Evolutionary conservation across 1,140 invertebrate genomes (phyloP), one percentile per base, ranked within the genome.

Genomic region (Eriocheir sinensis): DNA sequence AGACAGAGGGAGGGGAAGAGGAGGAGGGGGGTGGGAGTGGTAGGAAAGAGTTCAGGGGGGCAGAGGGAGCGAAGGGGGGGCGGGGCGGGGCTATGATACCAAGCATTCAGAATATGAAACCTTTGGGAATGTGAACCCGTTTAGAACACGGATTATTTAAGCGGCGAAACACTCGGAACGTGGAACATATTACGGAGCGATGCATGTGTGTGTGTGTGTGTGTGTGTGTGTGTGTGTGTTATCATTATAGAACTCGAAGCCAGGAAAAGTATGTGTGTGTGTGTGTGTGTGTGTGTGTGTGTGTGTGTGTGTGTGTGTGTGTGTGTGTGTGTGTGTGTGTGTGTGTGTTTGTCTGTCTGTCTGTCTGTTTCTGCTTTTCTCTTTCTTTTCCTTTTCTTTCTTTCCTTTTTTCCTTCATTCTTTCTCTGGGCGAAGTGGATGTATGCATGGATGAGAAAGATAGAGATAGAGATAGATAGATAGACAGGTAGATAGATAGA

Each of bases 151-250:
- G 17, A 8, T 72, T 72, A n/a, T 72, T 72, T 72, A 4, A n/a
- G 21, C 60, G 8, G 60, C 6, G 9, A 72, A 72, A 72, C 60
- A 72, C n/a, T 72, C 60, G 8, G 8, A 72, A 21, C 60, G 3
- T 8, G 60, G n/a, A 44, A 53, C 40, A 27, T 89, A 40, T 90
- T 38, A 44, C 15, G 32, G 41, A 15, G 88, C 15, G 88, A 44
- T 53, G 44, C 4, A 36, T 81, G 80, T 81, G 80, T 81, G 80
- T 81, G 80, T 81, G 80, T 81, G 80, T 81, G 80, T 81, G 34
- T 81, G 34, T 81, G 80, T 81, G 80, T 81, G 34, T 81, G n/a
- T 81, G 34, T 81, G 80, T 81, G 34, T n/a, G 80, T 81, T n/a
- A n/a, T 72, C n/a, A 72, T 15, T 72, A n/a, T 72, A n/a, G 12